Evolutionary conservation across 53 echinoderm and acorn worm species (phyloP), one percentile per base, ranked within the genome.

Genomic region (Astropecten irregularis): DNA sequence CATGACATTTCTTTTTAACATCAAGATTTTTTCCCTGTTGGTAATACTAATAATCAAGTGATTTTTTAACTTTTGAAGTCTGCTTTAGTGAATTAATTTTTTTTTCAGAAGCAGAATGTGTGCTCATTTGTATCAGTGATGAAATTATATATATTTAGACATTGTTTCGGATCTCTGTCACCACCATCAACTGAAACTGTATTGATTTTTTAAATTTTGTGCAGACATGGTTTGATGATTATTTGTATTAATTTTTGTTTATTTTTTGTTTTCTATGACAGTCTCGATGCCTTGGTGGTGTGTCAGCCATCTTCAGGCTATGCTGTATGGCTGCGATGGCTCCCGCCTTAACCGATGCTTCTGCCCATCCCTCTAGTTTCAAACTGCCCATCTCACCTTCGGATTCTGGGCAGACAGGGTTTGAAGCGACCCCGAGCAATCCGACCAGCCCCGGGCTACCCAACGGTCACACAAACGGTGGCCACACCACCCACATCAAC

Each of bases 321-420:
- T 66, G 85, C 81, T 96, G 93, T 87, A 94, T 94, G 93, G 97
- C 93, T 94, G 97, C 90, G 65, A 96, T 96, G 97, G 97, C 97
- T 82, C 97, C 97, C 38, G 97, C 97, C 73, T 87, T 96, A 85
- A 96, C 97, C 85, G 97, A 96, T 76, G 91, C 97, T 69, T 90
- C 94, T 87, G 93, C 97, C 69, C 97, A 96, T 84, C 84, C 97
- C 73, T 89, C 89, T 85, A 90, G 87, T 83, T 96, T 93, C 77
- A 96, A 96, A 91, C 91, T 96, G 85, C 97, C 97, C 37, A 89
- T 92, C 49, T 92, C 97, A 59, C 93, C 93, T 42, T 91, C 93
- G 50, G 92, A 93, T 70, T 89, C 93, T 37, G 97, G 91, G 40
- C 84, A 77, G 65, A 79, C 83, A 62, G 89, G 92, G 57, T 77